Evolutionary conservation across 2,113 vertebrate genomes (phyloP), one percentile per base, ranked within the genome.

Genomic region (Lasiurus borealis): DNA sequence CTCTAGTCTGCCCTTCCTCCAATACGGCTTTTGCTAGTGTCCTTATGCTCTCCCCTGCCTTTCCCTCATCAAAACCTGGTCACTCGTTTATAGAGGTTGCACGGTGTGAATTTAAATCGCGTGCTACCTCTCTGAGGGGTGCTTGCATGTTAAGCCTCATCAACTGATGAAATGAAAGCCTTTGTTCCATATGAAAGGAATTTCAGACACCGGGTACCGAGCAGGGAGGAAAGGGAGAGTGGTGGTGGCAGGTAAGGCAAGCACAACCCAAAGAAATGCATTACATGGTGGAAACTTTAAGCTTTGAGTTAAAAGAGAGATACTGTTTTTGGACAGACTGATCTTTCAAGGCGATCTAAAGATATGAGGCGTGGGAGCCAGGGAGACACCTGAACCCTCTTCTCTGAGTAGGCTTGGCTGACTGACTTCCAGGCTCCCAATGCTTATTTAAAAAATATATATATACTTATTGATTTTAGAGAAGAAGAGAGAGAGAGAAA

Each of bases 131-230:
- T 95, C 95, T 16, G 72, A 93, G 90, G 96, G 92, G 90, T 85
- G 66, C 92, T 96, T 85, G 81, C 87, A 88, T 94, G 93, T 85
- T 95, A 95, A 97, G 95, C 89, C 69, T 96, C 88, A 88, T 92
- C 77, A 71, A 82, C 62, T 8, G 90, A 19, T 68, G 93, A 96
- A 91, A 95, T 86, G 90, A 96, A 95, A 96, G 84, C 57, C 87
- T 96, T 96, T 96, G 91, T 94, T 95, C 90, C 92, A 36, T 77
- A 76, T 82, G 84, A 86, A 95, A 95, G 72, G 92, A 85, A 77
- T 93, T 91, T 95, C 81, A 73, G 75, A 71, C 69, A 34, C 50
- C 59, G n/a, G 89, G 83, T 57, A 91, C 21, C 18, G n/a, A 48
- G 76, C 12, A 14, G 57, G 83, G 72, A 76, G 57, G 76, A 69